phyloP scores from a whole-genome alignment of 2,113 vertebrate genomes.

The Limanda limanda region DNA sequence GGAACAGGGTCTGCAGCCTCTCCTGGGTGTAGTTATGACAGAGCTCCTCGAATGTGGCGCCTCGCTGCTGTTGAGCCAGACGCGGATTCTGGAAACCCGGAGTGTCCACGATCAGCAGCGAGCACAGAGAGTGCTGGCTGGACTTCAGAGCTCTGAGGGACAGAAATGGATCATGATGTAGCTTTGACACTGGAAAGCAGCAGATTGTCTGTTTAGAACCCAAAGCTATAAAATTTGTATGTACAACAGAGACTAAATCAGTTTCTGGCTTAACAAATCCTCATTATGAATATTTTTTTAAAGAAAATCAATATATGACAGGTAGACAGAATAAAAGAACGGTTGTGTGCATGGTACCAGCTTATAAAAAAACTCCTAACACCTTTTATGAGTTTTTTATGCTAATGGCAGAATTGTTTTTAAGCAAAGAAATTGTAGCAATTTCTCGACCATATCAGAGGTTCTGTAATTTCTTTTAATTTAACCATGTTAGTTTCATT shows the following conservation, averaged over 20 bases:
- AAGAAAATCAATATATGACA: not conserved
- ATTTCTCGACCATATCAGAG: not conserved
- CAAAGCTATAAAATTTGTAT: not conserved
- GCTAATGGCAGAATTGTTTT: not conserved
- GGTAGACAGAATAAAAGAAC: not conserved
- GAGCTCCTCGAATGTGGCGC: conserved; percentile 96
- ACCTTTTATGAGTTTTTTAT: not conserved
- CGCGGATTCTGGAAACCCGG: conserved; percentile 96
- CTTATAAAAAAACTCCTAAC: too few relatives aligned
- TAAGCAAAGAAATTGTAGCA: not conserved
- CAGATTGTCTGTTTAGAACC: not conserved
- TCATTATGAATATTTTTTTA: not conserved
- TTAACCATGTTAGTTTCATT: not conserved
- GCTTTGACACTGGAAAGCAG: not conserved
- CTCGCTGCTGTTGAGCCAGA: conserved; percentile 84
- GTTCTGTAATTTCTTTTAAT: not conserved
- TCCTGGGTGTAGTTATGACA: conserved; percentile 99
- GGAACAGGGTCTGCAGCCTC: conserved; percentile 94
- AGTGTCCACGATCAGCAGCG: conserved; percentile 95
- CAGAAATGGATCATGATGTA: not conserved
- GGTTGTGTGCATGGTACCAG: too few relatives aligned
- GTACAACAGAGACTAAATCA: not conserved
- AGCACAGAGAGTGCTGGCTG: conserved; percentile 94
- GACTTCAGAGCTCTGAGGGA: conserved; percentile 92
- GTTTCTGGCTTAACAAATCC: not conserved